These are phyloP conservation scores for Leptinotarsa tumamoca DNA, from an alignment of 2,888 invertebrate species.

Conservation along the genomic window DNA sequence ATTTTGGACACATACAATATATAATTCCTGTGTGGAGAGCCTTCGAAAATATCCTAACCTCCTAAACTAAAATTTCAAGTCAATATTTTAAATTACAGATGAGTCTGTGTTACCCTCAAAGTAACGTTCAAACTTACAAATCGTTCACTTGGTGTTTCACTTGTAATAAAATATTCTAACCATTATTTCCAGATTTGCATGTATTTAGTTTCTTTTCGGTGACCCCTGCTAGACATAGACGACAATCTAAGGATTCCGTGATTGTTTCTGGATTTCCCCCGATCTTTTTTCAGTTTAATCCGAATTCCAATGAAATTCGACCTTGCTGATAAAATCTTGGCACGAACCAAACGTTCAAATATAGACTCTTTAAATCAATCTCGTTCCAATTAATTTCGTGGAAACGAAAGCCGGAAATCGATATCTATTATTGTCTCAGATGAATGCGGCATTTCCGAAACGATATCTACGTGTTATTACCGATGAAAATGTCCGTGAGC, in stretches of 20 bases:
- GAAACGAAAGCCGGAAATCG: background rate
- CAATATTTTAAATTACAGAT: too few relatives aligned
- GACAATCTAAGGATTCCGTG: background rate
- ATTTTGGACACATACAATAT: too few relatives aligned
- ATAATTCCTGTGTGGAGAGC: too few relatives aligned
- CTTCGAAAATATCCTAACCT: too few relatives aligned
- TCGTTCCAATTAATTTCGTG: conserved; percentile 5
- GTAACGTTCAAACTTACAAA: too few relatives aligned
- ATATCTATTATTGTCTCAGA: conserved; percentile 2
- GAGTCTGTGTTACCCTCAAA: too few relatives aligned
- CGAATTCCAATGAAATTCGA: conserved; percentile 5
- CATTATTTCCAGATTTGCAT: background rate
- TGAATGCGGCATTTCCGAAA: background rate
- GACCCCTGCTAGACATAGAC: background rate
- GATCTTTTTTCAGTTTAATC: background rate
- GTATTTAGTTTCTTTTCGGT: background rate
- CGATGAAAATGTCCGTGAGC: too few relatives aligned
- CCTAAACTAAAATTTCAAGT: too few relatives aligned
- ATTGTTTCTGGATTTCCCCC: background rate
- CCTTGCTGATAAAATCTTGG: conserved; percentile 5
- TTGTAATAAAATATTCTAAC: too few relatives aligned
- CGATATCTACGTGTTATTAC: background rate
- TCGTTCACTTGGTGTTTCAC: too few relatives aligned
- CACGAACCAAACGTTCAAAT: background rate
- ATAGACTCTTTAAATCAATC: conserved; percentile 14